Evolutionary conservation across 2,888 invertebrate species (phyloP), one percentile per base, ranked within the genome.

Genomic region (Venusia cambrica): DNA sequence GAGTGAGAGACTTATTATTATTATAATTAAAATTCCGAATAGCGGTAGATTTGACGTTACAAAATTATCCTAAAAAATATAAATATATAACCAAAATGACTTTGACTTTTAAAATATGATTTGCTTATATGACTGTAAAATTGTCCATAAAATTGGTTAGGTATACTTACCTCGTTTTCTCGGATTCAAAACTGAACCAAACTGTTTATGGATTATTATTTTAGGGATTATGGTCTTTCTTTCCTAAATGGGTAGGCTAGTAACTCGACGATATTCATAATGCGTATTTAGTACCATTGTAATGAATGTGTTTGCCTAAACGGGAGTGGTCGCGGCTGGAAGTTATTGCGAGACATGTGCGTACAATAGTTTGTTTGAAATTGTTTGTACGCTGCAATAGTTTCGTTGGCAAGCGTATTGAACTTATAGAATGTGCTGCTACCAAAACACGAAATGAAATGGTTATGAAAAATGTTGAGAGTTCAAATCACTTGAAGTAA

Each of bases 261-360:
- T n/a, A n/a, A 57, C 55, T 43, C 54, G 45, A 52, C 60, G 61
- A 69, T 70, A 65, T 69, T 74, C 72, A 72, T 64, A 72, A 73
- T 72, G 70, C 67, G 65, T 75, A 73, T 72, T 74, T 73, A 70
- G 70, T 67, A 62, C 57, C 62, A 65, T 73, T 71, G 71, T 73
- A 73, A 73, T 73, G 59, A 72, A 73, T 66, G 65, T 60, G 52
- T 37, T 36, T 48, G 48, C 56, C 71, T 71, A 65, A 71, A 72
- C 53, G 46, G 58, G 69, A 70, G 50, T 45, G 39, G 34, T 26
- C 30, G 21, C 20, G 38, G 28, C 16, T 20, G 30, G 39, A 27
- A 38, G 39, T 51, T 48, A 51, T 45, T 24, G 38, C 15, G 27
- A 18, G 30, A 42, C 30, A 42, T 42, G 26, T 42, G 42, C 33